phyloP scores from a whole-genome alignment of 2,113 vertebrate genomes.

The Junco hyemalis region DNA sequence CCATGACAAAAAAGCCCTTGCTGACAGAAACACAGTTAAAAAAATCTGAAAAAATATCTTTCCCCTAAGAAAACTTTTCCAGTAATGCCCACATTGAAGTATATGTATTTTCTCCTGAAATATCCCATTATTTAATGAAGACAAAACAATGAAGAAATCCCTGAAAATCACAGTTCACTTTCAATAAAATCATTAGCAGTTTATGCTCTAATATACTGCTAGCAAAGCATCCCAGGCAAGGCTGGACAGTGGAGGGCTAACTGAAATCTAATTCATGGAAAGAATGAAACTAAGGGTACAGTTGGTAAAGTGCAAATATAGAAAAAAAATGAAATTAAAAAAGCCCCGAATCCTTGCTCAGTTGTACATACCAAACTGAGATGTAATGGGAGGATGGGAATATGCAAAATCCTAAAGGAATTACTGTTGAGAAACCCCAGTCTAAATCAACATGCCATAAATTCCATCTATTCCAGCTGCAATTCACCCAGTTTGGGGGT shows the following conservation, averaged over 20 bases:
- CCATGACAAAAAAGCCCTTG: not conserved
- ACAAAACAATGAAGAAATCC: not conserved
- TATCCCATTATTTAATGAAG: not conserved
- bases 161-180: not conserved
- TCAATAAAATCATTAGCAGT: not conserved
- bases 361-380: not conserved
- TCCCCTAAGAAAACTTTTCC: not conserved
- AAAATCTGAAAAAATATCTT: not conserved
- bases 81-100: not conserved
- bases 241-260: not conserved
- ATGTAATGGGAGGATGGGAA: not conserved
- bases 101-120: not conserved
- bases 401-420: not conserved
- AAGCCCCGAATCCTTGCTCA: accelerated
- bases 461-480: not conserved
- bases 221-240: not conserved
- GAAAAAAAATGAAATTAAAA: not conserved
- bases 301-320: not conserved
- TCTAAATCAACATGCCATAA: not conserved
- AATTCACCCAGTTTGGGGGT: not conserved
- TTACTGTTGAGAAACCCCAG: not conserved
- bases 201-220: not conserved
- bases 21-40: not conserved
- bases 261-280: not conserved
- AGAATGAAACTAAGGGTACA: not conserved